Percentiles rank a stretch among this genome's conserved stretches.
Evolutionary conservation across 1,140 invertebrate genomes (phyloP).

Genomic region (Delia radicum): DNA sequence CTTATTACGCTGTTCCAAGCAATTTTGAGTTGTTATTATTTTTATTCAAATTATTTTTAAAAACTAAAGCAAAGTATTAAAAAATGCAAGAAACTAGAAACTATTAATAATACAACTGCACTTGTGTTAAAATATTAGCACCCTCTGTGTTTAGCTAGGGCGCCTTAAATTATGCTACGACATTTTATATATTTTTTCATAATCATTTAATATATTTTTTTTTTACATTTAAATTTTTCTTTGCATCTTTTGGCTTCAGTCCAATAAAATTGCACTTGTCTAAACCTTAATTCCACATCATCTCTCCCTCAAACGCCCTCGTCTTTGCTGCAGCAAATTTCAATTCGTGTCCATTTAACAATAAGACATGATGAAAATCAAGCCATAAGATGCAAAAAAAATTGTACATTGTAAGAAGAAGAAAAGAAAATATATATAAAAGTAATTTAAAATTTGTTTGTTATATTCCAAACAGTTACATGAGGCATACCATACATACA

Average conservation of each 20-base stretch:
- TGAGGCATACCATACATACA: no score
- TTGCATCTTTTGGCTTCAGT: neutral
- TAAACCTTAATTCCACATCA: conserved; percentile 13
- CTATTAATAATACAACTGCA: neutral
- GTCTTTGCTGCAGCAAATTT: neutral
- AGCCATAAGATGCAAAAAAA: neutral
- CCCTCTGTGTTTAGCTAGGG: neutral
- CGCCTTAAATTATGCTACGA: conserved; percentile 9
- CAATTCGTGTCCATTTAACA: neutral
- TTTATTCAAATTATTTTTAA: no score
- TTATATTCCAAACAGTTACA: neutral
- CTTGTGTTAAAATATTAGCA: neutral
- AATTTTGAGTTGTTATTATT: no score
- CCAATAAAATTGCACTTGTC: conserved; percentile 24
- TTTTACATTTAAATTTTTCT: neutral
- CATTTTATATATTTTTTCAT: neutral
- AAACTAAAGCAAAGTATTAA: no score
- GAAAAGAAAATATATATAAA: neutral
- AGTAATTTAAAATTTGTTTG: neutral
- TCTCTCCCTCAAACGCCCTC: neutral
- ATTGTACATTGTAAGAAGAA: no score
- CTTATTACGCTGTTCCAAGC: no score
- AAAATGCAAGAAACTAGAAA: neutral
- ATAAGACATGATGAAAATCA: neutral
- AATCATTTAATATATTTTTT: neutral